Evolutionary conservation across 2,113 vertebrate genomes (phyloP), one percentile per base, ranked within the genome.

Genomic region (Hemiprocne comata): DNA sequence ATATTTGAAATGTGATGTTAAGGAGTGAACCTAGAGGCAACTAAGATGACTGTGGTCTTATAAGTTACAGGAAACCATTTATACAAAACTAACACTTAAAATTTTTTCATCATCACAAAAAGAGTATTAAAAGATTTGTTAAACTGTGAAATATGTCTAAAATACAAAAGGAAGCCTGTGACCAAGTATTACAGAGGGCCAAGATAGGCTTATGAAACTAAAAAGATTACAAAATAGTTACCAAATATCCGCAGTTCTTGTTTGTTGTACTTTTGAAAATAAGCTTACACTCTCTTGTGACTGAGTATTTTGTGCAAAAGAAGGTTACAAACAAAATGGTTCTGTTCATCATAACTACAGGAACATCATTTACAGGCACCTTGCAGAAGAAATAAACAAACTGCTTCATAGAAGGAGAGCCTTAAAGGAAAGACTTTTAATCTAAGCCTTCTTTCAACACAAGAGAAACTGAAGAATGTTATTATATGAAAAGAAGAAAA

Each of bases 161-260:
- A 85, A 91, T 38, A 82, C 51, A 83, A 73, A 92, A 93, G 76
- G 67, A 57, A 87, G 64, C 48, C 64, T 53, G 66, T 95, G 72
- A 90, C 38, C 33, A 89, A 80, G 55, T 77, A 87, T 92, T 94
- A 92, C 86, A 81, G 54, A 66, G 2, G 7, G 67, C 88, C 58
- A 97, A 90, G 88, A 90, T 6, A 83, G 60, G 87, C 31, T 95
- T 94, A 94, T 44, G 89, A 84, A 94, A 96, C 54, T 25, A 79
- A 89, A 89, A 82, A 85, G 89, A 85, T 95, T 96, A 95, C 74
- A 78, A 78, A 92, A 81, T 12, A 65, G 72, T 93, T 94, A 87
- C 61, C 50, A 94, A 95, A 94, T 70, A 82, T 42, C 38, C 57
- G 48, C 28, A 69, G 36, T 61, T 74, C 74, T 69, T 78, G 25